phyloP scores from a whole-genome alignment of 2,888 invertebrate species.

The Idaea aversata region DNA sequence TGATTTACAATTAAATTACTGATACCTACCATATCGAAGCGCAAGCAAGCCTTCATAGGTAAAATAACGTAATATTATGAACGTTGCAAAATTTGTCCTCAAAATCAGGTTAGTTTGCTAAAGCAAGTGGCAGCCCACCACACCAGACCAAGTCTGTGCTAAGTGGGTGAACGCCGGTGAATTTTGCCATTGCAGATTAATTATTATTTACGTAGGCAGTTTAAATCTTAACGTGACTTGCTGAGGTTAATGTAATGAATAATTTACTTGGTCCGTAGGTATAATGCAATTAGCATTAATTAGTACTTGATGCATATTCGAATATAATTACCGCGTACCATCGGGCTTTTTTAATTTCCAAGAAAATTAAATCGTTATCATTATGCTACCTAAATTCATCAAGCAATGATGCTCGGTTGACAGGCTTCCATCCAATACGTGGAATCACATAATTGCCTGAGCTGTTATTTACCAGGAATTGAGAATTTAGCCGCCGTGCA shows the following conservation, averaged over 20 bases:
- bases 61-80: slow-evolving; percentile 8
- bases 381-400: slow-evolving; percentile 12
- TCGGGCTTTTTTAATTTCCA: not conserved
- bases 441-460: slow-evolving; percentile 51
- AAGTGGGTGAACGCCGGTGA: slow-evolving; percentile 41
- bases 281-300: not conserved
- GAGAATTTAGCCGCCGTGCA: slow-evolving; percentile 33
- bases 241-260: not conserved
- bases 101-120: slow-evolving; percentile 34
- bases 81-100: slow-evolving; percentile 32
- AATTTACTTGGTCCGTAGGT: not conserved
- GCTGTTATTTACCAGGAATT: slow-evolving; percentile 46
- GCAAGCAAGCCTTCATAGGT: not conserved
- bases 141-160: slow-evolving; percentile 34
- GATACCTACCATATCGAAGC: not conserved
- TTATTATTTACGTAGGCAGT: slow-evolving; percentile 22
- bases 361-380: not conserved
- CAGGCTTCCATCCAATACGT: slow-evolving; percentile 37
- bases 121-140: slow-evolving; percentile 40
- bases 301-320: not conserved
- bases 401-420: slow-evolving; percentile 18
- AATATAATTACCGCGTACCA: not conserved
- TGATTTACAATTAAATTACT: not conserved
- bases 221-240: not conserved
- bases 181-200: slow-evolving; percentile 33